phyloP scores from a whole-genome alignment of 2,797 vertebrate species.

The Epinephelus awoara region DNA sequence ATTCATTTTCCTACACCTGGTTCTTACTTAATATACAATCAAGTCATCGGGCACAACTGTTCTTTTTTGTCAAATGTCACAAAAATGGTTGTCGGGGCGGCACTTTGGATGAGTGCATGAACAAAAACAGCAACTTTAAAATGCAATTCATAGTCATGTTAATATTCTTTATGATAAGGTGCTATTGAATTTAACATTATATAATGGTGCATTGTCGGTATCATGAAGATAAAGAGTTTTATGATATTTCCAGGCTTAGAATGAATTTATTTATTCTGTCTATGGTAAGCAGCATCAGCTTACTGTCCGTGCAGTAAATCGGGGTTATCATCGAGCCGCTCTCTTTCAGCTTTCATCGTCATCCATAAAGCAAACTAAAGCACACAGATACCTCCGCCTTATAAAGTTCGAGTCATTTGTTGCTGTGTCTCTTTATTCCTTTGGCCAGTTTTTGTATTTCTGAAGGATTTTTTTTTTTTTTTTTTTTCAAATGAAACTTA shows the following conservation, averaged over 20 bases:
- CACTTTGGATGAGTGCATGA: neutral
- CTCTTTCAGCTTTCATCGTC: slow-evolving; percentile 24
- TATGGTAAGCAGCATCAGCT: slow-evolving; percentile 34
- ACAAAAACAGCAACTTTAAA: slow-evolving; percentile 22
- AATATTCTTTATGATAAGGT: slow-evolving; percentile 27
- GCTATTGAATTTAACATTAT: slow-evolving; percentile 42
- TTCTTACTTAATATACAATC: slow-evolving; percentile 10
- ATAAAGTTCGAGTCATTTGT: slow-evolving; percentile 52
- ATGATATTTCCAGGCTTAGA: slow-evolving; percentile 39
- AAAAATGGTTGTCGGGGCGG: too few species aligned
- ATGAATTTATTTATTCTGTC: slow-evolving; percentile 53
- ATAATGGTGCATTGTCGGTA: slow-evolving; percentile 29
- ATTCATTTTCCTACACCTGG: neutral
- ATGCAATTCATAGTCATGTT: neutral
- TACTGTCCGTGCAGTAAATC: slow-evolving; percentile 27
- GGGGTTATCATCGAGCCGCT: slow-evolving; percentile 7
- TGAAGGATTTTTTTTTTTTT: slow-evolving; percentile 75
- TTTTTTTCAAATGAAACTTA: slow-evolving; percentile 65
- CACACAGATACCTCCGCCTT: slow-evolving; percentile 82
- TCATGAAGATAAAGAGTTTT: slow-evolving; percentile 43
- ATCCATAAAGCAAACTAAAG: slow-evolving; percentile 52
- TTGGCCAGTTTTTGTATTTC: slow-evolving; percentile 71
- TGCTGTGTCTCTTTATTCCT: slow-evolving; percentile 67
- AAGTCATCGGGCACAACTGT: slow-evolving; percentile 12
- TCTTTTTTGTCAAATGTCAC: neutral